Base-by-base conservation (phyloP, 1,140 invertebrate species). In the Zaprionus taronus region DNA sequence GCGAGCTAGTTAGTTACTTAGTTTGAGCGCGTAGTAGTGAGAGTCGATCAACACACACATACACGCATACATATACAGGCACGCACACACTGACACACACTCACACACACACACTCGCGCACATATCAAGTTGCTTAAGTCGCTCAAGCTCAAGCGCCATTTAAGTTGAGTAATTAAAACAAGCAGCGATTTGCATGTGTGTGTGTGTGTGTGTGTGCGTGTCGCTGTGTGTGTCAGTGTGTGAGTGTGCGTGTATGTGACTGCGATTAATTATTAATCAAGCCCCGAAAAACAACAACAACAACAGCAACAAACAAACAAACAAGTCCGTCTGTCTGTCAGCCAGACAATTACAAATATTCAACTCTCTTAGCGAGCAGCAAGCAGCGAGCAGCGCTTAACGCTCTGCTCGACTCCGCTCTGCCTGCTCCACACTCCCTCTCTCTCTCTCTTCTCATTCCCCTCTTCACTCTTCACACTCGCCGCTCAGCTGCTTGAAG, bases 191-290 rank as follows among this genome's bases (percentile, higher is more conserved):
- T 85, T 84, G 81, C 78, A 79, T 84, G 69, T 83, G 72, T 79
- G 34, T 63, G 58, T 63, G 38, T 58, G 17, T 70, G 31, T 34
- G 24, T 61, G 20, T 69, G 20, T 20, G 20, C 1, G 41, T 51
- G 9, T 9, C 7, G 6, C 7, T 3, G 31, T 34, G 24, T 38
- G 12, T 72, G 51, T 58, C 17, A 28, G 38, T 69, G 67, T 67
- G 5, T 15, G 38, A 2, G 38, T 15, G 77, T 72, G 63, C 60
- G 49, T 76, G 71, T 79, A 49, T 74, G 70, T 63, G 61, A 24
- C 71, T 72, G 81, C 85, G 85, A 89, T 89, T 89, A 89, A 89
- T 89, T 89, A 89, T 89, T 90, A 89, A 89, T 89, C 81, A 89
- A 89, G 84, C 79, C 81, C 56, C 80, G 78, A 76, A 67, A 84